These are phyloP conservation scores for Standfussiana lucernea DNA, from an alignment of 2,888 invertebrate genomes.

Conservation along the genomic window DNA sequence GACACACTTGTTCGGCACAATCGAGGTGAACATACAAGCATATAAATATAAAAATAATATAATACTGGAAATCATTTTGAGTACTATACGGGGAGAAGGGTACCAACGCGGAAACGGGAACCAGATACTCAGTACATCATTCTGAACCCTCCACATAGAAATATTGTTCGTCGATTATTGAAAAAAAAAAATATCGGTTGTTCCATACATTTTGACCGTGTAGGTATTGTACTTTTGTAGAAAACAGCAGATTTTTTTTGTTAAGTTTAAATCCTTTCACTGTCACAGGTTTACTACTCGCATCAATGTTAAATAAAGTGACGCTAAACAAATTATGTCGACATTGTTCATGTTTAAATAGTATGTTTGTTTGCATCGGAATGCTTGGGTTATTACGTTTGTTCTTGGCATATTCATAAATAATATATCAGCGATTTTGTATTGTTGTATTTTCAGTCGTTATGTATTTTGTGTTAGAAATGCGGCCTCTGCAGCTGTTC, in stretches of 20 bases:
- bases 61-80: too few relatives aligned
- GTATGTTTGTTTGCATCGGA: constrained; percentile 38
- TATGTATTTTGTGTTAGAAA: not conserved
- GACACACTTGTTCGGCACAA: not conserved
- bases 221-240: too few relatives aligned
- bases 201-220: too few relatives aligned
- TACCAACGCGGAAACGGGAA: too few relatives aligned
- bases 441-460: not conserved
- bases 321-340: constrained; percentile 56
- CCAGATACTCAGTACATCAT: too few relatives aligned
- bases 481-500: not conserved
- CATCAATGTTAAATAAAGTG: constrained; percentile 31
- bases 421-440: constrained; percentile 2
- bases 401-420: constrained; percentile 38
- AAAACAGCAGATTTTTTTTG: too few relatives aligned
- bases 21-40: too few relatives aligned
- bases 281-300: constrained; percentile 18
- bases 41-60: too few relatives aligned
- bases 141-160: too few relatives aligned
- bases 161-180: too few relatives aligned
- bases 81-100: too few relatives aligned
- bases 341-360: constrained; percentile 51
- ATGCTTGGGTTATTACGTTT: constrained; percentile 11
- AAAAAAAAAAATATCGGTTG: too few relatives aligned
- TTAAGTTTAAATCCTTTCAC: constrained; percentile 26